These are phyloP conservation scores for Poeciliopsis prolifica DNA, from an alignment of 2,113 vertebrate species.

Conservation along the genomic window DNA sequence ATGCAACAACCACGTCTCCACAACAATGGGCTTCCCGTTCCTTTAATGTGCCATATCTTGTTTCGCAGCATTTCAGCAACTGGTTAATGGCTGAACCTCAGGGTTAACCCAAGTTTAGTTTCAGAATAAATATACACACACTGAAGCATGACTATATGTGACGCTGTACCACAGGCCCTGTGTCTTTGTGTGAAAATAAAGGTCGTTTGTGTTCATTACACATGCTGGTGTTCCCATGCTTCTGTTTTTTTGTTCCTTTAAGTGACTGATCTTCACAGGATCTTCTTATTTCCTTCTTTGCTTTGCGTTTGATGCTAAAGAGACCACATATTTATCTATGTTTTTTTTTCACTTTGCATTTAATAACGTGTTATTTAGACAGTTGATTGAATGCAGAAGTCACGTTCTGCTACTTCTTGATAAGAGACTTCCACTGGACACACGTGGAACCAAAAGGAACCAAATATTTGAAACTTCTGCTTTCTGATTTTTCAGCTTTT, in stretches of 20 bases:
- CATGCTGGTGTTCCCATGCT: neutral
- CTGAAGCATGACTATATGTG: neutral
- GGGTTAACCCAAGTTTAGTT: conserved; percentile 44
- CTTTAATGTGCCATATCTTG: neutral
- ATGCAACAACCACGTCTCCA: conserved; percentile 16
- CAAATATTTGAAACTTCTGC: conserved; percentile 10
- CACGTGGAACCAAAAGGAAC: neutral
- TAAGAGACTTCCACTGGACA: neutral
- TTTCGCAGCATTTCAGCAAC: conserved; percentile 26
- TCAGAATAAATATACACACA: conserved; percentile 18
- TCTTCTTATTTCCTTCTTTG: neutral
- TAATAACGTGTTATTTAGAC: neutral
- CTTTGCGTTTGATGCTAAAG: neutral
- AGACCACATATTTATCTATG: neutral
- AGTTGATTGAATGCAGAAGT: neutral
- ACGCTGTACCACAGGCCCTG: conserved; percentile 41
- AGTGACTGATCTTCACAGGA: neutral
- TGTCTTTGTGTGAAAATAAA: conserved; percentile 28
- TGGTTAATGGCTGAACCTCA: conserved; percentile 12
- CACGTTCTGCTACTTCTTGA: neutral
- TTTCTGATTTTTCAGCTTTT: conserved; percentile 2
- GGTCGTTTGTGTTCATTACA: neutral
- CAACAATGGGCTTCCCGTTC: neutral
- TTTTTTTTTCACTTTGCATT: neutral
- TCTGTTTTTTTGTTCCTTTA: neutral